Conservation (phyloP, 2,797 vertebrate species). For the Enteromius radiatus region DNA sequence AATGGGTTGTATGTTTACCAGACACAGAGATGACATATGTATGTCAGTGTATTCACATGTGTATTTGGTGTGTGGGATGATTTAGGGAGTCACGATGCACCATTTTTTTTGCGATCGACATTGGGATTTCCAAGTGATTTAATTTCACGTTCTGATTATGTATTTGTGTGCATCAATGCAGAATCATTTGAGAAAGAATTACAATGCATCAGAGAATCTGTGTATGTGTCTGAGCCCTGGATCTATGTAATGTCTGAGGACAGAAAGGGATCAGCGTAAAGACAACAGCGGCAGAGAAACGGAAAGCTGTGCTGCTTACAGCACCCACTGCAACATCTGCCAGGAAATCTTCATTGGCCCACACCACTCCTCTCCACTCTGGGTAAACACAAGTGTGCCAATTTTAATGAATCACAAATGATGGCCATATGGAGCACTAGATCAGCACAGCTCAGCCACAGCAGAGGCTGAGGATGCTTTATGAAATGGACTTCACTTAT, state of each 20-base stretch:
- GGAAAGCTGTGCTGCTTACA: constrained; percentile 34
- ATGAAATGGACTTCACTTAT: constrained; percentile 47
- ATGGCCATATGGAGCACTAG: constrained; percentile 64
- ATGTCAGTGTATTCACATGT: not conserved
- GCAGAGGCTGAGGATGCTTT: constrained; percentile 37
- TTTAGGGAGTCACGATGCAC: not conserved
- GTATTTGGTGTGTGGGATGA: not conserved
- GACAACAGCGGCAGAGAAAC: constrained; percentile 38
- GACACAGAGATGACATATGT: not conserved
- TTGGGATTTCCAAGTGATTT: not conserved
- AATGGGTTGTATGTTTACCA: not conserved
- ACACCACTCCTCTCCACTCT: constrained; percentile 44
- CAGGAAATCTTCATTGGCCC: constrained; percentile 53
- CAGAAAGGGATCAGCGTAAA: constrained; percentile 41
- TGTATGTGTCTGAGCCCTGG: constrained; percentile 62
- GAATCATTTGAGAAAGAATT: constrained; percentile 14
- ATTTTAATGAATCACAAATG: constrained; percentile 66
- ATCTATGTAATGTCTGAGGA: constrained; percentile 70
- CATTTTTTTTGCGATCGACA: not conserved
- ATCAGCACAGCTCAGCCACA: constrained; percentile 47
- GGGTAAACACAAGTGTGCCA: constrained; percentile 57
- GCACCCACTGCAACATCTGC: constrained; percentile 59
- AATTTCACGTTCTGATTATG: not conserved
- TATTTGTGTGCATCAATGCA: not conserved
- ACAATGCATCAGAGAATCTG: not conserved